Evolutionary conservation across 2,888 invertebrate genomes (phyloP).

Genomic region (Zhengitettix transpicula): DNA sequence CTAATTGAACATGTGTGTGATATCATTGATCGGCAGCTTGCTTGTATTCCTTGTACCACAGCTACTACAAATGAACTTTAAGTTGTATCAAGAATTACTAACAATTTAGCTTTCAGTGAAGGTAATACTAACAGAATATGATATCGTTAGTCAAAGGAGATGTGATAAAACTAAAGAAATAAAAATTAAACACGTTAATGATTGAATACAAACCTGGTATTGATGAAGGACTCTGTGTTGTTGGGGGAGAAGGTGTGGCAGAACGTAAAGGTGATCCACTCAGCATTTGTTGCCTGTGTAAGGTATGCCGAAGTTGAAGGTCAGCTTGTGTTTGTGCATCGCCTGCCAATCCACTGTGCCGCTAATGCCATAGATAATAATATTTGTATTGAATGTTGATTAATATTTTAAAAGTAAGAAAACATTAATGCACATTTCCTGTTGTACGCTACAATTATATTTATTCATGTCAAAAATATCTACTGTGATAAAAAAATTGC

Average conservation of each 20-base stretch:
- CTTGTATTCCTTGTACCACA: no score
- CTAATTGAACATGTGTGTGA: no score
- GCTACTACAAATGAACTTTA: no score
- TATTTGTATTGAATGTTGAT: background rate
- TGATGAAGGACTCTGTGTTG: constrained; percentile 16
- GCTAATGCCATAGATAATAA: constrained; percentile 18
- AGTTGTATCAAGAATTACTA: no score
- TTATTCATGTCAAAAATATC: background rate
- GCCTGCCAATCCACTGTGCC: constrained; percentile 19
- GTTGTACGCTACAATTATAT: background rate
- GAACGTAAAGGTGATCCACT: constrained; percentile 19
- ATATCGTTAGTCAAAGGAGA: no score
- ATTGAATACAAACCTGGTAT: constrained; percentile 14
- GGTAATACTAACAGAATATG: no score
- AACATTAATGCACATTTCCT: background rate
- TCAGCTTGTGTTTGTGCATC: constrained; percentile 21
- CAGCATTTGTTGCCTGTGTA: constrained; percentile 25
- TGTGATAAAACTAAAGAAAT: no score
- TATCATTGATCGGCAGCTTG: no score
- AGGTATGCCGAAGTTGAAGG: constrained; percentile 26
- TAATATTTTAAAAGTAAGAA: background rate
- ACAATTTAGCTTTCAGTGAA: no score
- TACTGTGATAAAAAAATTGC: no score
- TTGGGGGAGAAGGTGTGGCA: constrained; percentile 17
- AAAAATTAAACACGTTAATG: background rate